Percentiles rank a stretch among this genome's conserved stretches.
phyloP scores from a whole-genome alignment of 2,113 vertebrate species.

The Dipodomys stephensi region DNA sequence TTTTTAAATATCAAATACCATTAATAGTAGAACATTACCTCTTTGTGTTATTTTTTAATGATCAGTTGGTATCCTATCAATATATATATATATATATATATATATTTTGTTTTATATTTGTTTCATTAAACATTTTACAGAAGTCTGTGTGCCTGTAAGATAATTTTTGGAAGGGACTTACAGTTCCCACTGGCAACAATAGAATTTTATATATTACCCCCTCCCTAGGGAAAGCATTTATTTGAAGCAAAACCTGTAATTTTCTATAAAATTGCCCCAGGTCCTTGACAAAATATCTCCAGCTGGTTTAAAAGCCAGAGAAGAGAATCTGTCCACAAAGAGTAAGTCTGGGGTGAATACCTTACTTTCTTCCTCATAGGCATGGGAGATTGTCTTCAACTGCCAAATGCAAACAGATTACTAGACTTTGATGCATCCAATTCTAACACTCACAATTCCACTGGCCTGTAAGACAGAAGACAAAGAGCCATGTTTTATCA shows the following conservation, averaged over 20 bases:
- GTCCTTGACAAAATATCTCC: conserved; percentile 1
- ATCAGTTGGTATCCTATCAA: neutral
- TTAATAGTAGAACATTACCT: neutral
- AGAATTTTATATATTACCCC: neutral
- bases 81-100: neutral
- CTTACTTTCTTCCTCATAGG: neutral
- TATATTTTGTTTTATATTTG: conserved; percentile 42
- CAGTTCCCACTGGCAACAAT: neutral
- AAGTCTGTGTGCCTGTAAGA: neutral
- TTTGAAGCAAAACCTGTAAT: neutral
- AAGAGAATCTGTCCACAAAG: neutral
- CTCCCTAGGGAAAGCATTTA: neutral
- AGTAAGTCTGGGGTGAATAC: neutral
- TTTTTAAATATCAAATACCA: conserved; percentile 13
- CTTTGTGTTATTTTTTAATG: neutral
- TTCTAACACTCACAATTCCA: neutral
- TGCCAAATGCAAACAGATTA: neutral
- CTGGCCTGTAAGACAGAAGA: neutral
- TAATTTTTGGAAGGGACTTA: conserved; percentile 10
- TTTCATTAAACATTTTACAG: neutral
- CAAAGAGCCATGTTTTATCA: neutral
- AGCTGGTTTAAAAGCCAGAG: conserved; percentile 3
- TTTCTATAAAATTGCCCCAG: conserved; percentile 2
- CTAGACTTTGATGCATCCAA: neutral
- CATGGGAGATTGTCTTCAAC: neutral